A percentile compares a stretch with the other conserved stretches of the same genome.
Conservation (phyloP, 2,888 invertebrate species). For the Ptychoptera albimana region DNA sequence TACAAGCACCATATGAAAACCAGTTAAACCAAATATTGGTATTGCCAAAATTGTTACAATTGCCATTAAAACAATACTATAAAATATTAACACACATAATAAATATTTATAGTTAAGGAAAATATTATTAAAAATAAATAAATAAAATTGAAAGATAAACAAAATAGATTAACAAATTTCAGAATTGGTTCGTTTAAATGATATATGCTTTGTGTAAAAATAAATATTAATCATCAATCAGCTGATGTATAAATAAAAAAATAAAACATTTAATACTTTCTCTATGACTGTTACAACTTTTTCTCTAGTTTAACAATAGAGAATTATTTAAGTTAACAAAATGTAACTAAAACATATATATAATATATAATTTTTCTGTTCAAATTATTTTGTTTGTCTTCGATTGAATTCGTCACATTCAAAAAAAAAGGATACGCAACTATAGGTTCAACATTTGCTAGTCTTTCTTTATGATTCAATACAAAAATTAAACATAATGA, state of each 20-base stretch:
- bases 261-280: too few relatives aligned
- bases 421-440: conserved; percentile 84
- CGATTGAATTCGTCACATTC: too few relatives aligned
- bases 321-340: too few relatives aligned
- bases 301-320: too few relatives aligned
- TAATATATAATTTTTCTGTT: too few relatives aligned
- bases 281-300: too few relatives aligned
- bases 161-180: neutral
- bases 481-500: conserved; percentile 84
- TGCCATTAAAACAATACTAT: conserved; percentile 79
- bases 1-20: conserved; percentile 95
- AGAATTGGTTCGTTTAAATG: conserved; percentile 1
- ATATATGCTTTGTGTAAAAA: too few relatives aligned
- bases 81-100: neutral
- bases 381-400: too few relatives aligned
- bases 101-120: conserved; percentile 13
- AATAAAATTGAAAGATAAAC: neutral
- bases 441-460: conserved; percentile 67
- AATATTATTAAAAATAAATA: conserved; percentile 4
- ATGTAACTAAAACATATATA: too few relatives aligned
- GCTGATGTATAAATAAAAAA: too few relatives aligned
- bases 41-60: conserved; percentile 83
- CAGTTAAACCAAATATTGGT: conserved; percentile 93
- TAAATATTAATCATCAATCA: too few relatives aligned
- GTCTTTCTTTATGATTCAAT: conserved; percentile 63